A percentile compares a stretch with the other conserved stretches of the same genome.
These are phyloP conservation scores for Hydraecia micacea DNA, from an alignment of 2,888 invertebrate species.

Conservation along the genomic window DNA sequence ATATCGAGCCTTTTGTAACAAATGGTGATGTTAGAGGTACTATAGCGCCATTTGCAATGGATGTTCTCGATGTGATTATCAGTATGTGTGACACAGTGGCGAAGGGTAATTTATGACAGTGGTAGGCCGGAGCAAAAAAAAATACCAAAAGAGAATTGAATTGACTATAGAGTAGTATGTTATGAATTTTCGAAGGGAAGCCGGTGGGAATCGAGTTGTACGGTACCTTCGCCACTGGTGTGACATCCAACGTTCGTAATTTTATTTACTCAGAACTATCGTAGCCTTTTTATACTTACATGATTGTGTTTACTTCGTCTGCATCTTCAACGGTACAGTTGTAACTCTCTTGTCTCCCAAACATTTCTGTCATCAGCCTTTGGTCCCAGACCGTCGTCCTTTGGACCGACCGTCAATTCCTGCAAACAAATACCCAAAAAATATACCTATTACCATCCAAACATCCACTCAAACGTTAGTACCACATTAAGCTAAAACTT, in stretches of 20 bases:
- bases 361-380: slow-evolving; percentile 1
- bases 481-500: slow-evolving; percentile 66
- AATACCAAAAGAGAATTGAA: too few species aligned
- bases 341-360: background rate
- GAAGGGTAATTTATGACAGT: too few species aligned
- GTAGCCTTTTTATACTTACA: background rate
- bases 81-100: background rate
- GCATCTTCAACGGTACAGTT: background rate
- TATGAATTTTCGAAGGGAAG: too few species aligned
- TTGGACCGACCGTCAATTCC: background rate
- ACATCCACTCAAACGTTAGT: slow-evolving; percentile 51
- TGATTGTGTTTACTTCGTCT: background rate
- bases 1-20: background rate
- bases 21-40: background rate
- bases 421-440: slow-evolving; percentile 34
- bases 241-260: background rate
- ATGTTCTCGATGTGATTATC: background rate
- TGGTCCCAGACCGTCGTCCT: background rate
- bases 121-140: too few species aligned
- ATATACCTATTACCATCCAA: slow-evolving; percentile 17
- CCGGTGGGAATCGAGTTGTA: too few species aligned
- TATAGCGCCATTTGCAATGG: background rate
- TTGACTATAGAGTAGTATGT: too few species aligned
- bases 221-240: too few species aligned
- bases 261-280: background rate